These are phyloP conservation scores for Peromyscus leucopus DNA, from an alignment of 2,113 vertebrate species.

Conservation along the genomic window DNA sequence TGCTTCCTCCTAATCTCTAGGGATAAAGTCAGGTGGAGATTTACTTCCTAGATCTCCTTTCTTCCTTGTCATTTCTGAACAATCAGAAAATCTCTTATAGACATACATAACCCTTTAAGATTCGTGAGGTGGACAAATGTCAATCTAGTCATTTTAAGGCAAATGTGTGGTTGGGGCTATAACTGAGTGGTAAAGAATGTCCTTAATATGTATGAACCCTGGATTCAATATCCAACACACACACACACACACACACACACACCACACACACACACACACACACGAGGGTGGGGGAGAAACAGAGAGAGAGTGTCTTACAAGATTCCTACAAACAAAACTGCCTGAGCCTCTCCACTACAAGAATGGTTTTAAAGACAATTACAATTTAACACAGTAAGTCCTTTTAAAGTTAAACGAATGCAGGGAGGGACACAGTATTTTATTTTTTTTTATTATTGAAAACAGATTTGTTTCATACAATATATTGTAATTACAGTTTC, in stretches of 20 bases:
- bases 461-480: not conserved
- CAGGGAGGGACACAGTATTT: not conserved
- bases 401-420: conserved; percentile 50
- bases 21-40: not conserved
- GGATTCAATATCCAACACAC: not conserved
- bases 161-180: not conserved
- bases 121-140: not conserved
- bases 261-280: no score
- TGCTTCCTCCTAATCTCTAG: not conserved
- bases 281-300: no score
- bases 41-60: not conserved
- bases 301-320: not conserved
- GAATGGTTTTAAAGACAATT: conserved; percentile 39
- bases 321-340: conserved; percentile 23
- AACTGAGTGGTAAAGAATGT: not conserved
- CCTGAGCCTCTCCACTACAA: not conserved
- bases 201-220: not conserved
- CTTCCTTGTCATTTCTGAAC: not conserved
- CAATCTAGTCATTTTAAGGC: not conserved
- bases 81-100: conserved; percentile 17
- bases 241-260: not conserved
- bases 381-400: not conserved
- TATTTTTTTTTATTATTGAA: not conserved
- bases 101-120: not conserved
- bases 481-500: not conserved